Evolutionary conservation across 1,140 invertebrate genomes (phyloP).

Genomic region (Bilobella aurantiaca): DNA sequence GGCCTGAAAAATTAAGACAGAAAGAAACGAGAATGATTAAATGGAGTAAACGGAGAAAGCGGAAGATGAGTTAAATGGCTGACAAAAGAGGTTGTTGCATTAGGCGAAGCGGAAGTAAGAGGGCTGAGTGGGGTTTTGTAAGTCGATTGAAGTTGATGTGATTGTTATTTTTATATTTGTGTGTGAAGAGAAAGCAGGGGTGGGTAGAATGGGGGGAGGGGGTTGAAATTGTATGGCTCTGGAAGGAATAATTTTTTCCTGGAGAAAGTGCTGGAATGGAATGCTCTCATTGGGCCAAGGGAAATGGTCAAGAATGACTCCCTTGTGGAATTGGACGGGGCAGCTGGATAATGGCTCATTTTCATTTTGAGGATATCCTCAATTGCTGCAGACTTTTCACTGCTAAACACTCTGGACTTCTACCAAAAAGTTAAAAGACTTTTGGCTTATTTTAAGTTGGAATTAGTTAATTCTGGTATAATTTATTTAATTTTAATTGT

Average conservation of each 20-base stretch:
- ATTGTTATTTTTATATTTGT: constrained; percentile 32
- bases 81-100: neutral
- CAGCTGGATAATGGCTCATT: neutral
- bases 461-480: too few relatives aligned
- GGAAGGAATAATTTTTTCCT: neutral
- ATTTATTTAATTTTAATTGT: too few relatives aligned
- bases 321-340: constrained; percentile 27
- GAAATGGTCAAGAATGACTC: constrained; percentile 35
- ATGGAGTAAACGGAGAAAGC: neutral
- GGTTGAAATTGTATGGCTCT: neutral
- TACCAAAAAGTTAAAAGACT: too few relatives aligned
- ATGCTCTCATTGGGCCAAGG: constrained; percentile 32
- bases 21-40: neutral
- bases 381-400: neutral
- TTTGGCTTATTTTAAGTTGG: too few relatives aligned
- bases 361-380: neutral
- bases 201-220: neutral
- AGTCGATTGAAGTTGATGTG: constrained; percentile 27
- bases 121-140: neutral
- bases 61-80: neutral
- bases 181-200: neutral
- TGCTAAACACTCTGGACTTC: too few relatives aligned
- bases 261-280: constrained; percentile 20
- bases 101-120: neutral
- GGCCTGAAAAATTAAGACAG: constrained; percentile 26